These are phyloP conservation scores for Seladonia tumulorum DNA, from an alignment of 2,888 invertebrate genomes.

Conservation along the genomic window DNA sequence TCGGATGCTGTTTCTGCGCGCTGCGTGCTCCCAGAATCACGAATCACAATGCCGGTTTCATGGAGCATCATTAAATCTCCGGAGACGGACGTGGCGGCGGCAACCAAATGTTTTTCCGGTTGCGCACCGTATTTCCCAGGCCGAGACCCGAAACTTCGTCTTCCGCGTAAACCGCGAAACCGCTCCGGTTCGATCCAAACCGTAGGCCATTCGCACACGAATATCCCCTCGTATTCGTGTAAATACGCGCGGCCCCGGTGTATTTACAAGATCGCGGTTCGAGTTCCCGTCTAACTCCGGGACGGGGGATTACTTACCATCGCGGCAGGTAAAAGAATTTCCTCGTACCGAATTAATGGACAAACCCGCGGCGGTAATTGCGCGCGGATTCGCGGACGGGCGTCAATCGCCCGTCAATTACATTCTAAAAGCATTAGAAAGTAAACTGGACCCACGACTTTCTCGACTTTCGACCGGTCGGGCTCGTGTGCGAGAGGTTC, in stretches of 20 bases:
- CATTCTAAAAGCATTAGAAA: constrained; percentile 52
- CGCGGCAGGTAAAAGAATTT: constrained; percentile 41
- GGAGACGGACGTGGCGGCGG: background rate
- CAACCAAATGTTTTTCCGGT: constrained; percentile 59
- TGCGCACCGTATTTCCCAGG: constrained; percentile 31
- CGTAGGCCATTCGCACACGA: constrained; percentile 24
- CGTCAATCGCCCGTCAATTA: constrained; percentile 54
- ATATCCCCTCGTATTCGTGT: background rate
- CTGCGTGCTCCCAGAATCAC: background rate
- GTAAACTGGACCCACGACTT: constrained; percentile 44
- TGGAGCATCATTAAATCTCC: constrained; percentile 33
- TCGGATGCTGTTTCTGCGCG: background rate
- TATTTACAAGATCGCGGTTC: constrained; percentile 29
- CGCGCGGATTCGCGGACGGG: constrained; percentile 14
- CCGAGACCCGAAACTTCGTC: constrained; percentile 53
- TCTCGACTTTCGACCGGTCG: constrained; percentile 51
- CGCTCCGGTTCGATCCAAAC: constrained; percentile 54
- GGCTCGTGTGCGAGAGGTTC: constrained; percentile 7
- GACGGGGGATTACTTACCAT: background rate
- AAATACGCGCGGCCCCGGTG: background rate
- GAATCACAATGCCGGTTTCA: constrained; percentile 11
- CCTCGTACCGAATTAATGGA: constrained; percentile 29
- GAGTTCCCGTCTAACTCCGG: background rate
- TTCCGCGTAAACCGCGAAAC: constrained; percentile 61
- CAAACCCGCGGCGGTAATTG: constrained; percentile 41